A percentile compares a stretch with the other conserved stretches of the same genome.
Evolutionary conservation across 1,140 invertebrate genomes (phyloP).

Genomic region (Tachypleus tridentatus): DNA sequence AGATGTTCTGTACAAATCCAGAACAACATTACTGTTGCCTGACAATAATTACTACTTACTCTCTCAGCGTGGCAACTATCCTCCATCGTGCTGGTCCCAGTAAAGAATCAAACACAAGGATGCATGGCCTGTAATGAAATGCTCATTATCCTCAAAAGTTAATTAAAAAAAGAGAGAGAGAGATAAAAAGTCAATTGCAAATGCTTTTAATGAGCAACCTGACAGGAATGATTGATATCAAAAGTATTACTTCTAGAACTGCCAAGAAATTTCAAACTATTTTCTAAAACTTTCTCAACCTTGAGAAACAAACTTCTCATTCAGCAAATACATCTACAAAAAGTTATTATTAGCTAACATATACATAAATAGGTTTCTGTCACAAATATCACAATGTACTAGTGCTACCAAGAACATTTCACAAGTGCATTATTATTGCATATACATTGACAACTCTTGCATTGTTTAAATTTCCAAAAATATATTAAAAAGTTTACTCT

Average conservation of each 20-base stretch:
- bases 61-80: constrained; percentile 65
- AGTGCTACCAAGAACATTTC: no score
- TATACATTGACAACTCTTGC: no score
- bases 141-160: no score
- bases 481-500: no score
- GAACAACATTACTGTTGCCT: background rate
- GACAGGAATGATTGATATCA: background rate
- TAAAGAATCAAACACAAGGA: constrained; percentile 89
- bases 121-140: constrained; percentile 50
- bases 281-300: constrained; percentile 32
- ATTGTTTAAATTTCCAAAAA: no score
- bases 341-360: no score
- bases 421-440: no score
- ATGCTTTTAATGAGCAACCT: background rate
- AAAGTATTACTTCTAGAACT: background rate
- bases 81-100: constrained; percentile 60
- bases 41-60: constrained; percentile 30
- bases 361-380: no score
- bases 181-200: background rate
- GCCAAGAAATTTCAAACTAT: background rate
- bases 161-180: background rate
- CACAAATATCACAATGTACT: no score
- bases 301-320: no score
- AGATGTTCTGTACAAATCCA: no score
- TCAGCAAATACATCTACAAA: no score